Evolutionary conservation across 2,888 invertebrate genomes (phyloP).

Genomic region (Creontiades dilutus): DNA sequence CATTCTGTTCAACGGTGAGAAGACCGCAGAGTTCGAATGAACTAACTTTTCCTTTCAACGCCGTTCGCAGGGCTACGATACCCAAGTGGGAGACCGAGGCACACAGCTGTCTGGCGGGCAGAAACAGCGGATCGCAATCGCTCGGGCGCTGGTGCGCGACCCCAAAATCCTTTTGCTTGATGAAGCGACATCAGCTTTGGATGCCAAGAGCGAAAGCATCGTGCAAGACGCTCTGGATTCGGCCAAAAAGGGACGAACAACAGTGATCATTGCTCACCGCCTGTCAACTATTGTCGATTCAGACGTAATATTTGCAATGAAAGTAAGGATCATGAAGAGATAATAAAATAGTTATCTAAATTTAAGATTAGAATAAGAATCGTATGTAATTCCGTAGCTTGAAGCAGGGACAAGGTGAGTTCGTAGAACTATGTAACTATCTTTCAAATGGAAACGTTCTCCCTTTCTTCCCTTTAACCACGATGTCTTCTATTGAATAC

Average conservation of each 20-base stretch:
- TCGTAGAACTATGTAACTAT: too few species aligned
- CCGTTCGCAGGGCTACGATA: conserved; percentile 85
- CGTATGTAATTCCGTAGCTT: too few species aligned
- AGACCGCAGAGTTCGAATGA: too few species aligned
- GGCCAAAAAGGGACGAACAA: conserved; percentile 79
- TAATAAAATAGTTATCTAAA: too few species aligned
- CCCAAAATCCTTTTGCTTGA: conserved; percentile 89
- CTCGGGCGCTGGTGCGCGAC: conserved; percentile 89
- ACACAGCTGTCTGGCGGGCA: conserved; percentile 92
- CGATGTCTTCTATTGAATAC: too few species aligned
- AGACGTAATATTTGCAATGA: conserved; percentile 78
- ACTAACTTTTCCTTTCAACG: neutral
- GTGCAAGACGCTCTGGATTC: conserved; percentile 90
- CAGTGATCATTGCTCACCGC: conserved; percentile 79
- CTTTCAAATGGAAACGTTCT: too few species aligned
- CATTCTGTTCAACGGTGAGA: too few species aligned
- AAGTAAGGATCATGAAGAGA: conserved; percentile 75
- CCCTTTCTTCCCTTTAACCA: too few species aligned
- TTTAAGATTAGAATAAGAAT: too few species aligned
- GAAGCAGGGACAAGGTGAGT: too few species aligned
- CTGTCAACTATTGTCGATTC: conserved; percentile 78
- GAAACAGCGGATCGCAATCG: conserved; percentile 94
- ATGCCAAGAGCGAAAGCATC: conserved; percentile 90
- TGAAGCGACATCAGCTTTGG: conserved; percentile 94
- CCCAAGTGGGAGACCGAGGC: conserved; percentile 90